Base-by-base conservation (phyloP, 1,140 invertebrate species). In the Idris sp. region DNA sequence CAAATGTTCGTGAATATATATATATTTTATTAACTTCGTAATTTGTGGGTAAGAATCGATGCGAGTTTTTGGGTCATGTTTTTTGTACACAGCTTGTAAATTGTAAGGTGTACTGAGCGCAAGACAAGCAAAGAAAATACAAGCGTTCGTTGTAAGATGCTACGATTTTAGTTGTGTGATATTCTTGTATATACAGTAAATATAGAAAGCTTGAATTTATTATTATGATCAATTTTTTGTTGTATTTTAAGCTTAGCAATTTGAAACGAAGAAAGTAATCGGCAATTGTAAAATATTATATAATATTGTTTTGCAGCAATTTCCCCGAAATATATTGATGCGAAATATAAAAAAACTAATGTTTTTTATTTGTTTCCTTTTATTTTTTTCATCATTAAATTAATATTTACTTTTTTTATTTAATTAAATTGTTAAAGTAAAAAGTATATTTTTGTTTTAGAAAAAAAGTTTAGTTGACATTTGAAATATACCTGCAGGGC, bases 251-350 rank as follows among this genome's bases (percentile, higher is more conserved):
- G 81, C 79, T 83, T 84, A 80, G 44, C 49, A 35, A 46, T 11
- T 54, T 35, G 51, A 49, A 49, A 65, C 33, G 36, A 41, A 62
- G 49, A 53, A 31, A 61, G 7, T 61, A 75, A 75, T 59, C 72
- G 77, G 49, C 58, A 53, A 73, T 46, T 84, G 81, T 82, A 83
- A 76, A 61, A 81, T 82, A 81, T 83, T 80, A 81, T 78, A 83
- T 78, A n/a, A n/a, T n/a, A n/a, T 83, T 84, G 78, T 83, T 84
- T 83, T 79, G 80, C 80, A 82, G 76, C 83, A 72, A 80, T 73
- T 62, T n/a, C n/a, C 13, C 16, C 35, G 40, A 85, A 84, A 84
- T 83, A 84, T 83, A 85, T 80, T 82, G 78, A 82, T 77, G 75
- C 75, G 61, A 67, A 74, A 33, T 48, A 58, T 25, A 58, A 13